phyloP scores from a whole-genome alignment of 2,113 vertebrate genomes.

The Ptyas mucosa region DNA sequence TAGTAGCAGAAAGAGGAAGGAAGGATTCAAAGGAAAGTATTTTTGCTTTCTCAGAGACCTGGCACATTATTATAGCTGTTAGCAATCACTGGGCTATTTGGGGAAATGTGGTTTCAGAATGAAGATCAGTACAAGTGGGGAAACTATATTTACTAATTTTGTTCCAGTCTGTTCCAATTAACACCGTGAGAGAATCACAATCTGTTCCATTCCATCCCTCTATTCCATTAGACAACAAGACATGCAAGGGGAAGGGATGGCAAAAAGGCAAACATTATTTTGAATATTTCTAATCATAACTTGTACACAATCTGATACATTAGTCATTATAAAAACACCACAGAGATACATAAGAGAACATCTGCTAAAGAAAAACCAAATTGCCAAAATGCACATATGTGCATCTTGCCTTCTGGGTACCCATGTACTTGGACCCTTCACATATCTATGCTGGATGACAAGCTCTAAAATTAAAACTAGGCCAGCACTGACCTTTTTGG shows the following conservation, averaged over 20 bases:
- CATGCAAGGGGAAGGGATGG: not conserved
- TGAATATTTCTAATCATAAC: not conserved
- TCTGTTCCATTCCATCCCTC: not conserved
- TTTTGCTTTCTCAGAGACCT: not conserved
- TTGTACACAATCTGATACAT: not conserved
- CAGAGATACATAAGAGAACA: too few species aligned
- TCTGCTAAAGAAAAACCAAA: not conserved
- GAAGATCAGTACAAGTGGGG: not conserved
- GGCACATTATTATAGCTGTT: not conserved
- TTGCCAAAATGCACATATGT: too few species aligned
- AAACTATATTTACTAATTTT: not conserved
- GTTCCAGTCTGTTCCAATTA: not conserved
- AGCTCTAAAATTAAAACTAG: not conserved
- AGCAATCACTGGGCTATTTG: not conserved
- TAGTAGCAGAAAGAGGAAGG: not conserved
- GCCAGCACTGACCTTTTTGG: conserved; percentile 66
- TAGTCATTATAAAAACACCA: not conserved
- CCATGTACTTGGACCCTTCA: not conserved
- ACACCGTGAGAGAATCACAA: not conserved
- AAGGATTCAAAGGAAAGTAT: not conserved
- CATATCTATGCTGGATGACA: not conserved
- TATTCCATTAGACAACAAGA: not conserved
- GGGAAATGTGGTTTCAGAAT: not conserved
- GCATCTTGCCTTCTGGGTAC: not conserved
- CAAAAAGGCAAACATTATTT: not conserved